These are phyloP conservation scores for Calidris pugnax DNA, from an alignment of 2,113 vertebrate species.

Conservation along the genomic window DNA sequence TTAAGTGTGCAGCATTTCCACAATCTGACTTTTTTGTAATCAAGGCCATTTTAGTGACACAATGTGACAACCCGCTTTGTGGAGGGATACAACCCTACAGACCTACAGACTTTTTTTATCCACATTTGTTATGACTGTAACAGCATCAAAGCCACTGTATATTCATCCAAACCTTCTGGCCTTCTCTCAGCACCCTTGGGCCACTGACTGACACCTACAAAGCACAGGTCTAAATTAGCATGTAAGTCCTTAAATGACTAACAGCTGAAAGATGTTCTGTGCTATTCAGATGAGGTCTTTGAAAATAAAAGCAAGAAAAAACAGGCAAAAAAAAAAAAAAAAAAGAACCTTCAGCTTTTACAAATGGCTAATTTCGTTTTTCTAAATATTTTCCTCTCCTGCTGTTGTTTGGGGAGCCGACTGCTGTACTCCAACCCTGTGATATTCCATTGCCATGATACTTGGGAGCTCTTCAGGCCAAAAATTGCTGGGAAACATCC, in stretches of 20 bases:
- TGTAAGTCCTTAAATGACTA: background rate
- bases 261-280: background rate
- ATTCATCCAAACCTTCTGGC: background rate
- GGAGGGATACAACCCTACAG: background rate
- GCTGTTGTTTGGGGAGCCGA: background rate
- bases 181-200: background rate
- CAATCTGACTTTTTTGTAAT: background rate
- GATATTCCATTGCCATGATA: background rate
- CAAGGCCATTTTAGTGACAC: background rate
- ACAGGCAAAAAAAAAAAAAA: background rate
- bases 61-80: background rate
- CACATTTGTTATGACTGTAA: background rate
- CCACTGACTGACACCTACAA: rapidly evolving
- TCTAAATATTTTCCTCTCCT: background rate
- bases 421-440: background rate
- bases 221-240: background rate
- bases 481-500: conserved; percentile 37
- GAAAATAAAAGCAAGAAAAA: background rate
- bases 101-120: background rate
- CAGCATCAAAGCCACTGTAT: background rate
- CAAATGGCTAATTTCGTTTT: background rate
- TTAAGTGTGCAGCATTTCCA: background rate
- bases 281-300: background rate
- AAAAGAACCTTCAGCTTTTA: background rate
- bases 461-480: background rate